These are phyloP conservation scores for Ferrisia virgata DNA, from an alignment of 2,888 invertebrate genomes.

Conservation along the genomic window DNA sequence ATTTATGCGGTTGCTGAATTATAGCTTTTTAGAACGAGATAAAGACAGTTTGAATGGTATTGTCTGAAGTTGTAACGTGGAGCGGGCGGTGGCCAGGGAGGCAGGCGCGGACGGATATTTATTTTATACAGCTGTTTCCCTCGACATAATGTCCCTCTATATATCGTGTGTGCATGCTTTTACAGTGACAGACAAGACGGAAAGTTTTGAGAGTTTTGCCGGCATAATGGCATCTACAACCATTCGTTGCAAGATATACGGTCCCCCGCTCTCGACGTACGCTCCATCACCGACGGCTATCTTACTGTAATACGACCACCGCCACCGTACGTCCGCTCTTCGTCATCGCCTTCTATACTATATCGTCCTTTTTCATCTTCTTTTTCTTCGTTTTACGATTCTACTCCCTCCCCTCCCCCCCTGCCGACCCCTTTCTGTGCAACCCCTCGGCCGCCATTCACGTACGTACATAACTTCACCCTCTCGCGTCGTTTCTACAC, in stretches of 20 bases:
- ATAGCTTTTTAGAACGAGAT: slow-evolving; percentile 46
- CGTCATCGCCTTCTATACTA: too few species aligned
- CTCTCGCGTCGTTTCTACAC: neutral
- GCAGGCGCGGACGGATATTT: slow-evolving; percentile 55
- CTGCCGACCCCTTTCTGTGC: too few species aligned
- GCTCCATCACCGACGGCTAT: slow-evolving; percentile 43
- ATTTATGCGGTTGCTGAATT: slow-evolving; percentile 46
- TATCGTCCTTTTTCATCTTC: slow-evolving; percentile 35
- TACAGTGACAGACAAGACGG: slow-evolving; percentile 52
- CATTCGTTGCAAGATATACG: slow-evolving; percentile 46
- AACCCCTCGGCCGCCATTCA: slow-evolving; percentile 49
- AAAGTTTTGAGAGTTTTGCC: slow-evolving; percentile 46
- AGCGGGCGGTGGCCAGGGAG: slow-evolving; percentile 43
- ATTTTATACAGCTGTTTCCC: slow-evolving; percentile 62
- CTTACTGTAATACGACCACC: slow-evolving; percentile 46
- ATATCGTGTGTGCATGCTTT: slow-evolving; percentile 56
- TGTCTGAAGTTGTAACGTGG: slow-evolving; percentile 45
- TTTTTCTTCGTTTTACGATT: slow-evolving; percentile 48
- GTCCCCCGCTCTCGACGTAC: slow-evolving; percentile 36
- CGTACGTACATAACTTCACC: slow-evolving; percentile 29
- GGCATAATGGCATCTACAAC: slow-evolving; percentile 46
- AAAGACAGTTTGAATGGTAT: slow-evolving; percentile 46
- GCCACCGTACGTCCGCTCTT: slow-evolving; percentile 19
- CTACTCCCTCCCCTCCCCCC: slow-evolving; percentile 50
- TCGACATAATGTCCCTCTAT: slow-evolving; percentile 66